Evolutionary conservation across 2,888 invertebrate genomes (phyloP), one percentile per base, ranked within the genome.

Genomic region (Magallana nippona): DNA sequence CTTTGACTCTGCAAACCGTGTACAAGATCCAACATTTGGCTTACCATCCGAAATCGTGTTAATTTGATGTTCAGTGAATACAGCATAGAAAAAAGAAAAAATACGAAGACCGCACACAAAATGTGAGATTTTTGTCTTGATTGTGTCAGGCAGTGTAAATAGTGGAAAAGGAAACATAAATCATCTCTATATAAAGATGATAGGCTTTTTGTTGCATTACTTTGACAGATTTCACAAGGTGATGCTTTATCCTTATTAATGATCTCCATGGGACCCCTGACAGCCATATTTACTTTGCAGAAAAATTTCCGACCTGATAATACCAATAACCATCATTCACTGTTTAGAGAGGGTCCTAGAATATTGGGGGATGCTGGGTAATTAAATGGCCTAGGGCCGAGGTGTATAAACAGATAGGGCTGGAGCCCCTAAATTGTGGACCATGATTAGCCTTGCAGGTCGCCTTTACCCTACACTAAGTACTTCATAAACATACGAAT

Each of bases 111-210:
- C 44, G 44, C 44, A 44, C 44, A 44, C 44, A 44, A 44, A 44
- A 44, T 8, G 44, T 8, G 44, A 44, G 44, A 44, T 44, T 44
- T 44, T 44, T 44, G 5, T 44, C 44, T 44, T 44, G 44, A 44
- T 44, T 44, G 5, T 44, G 44, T 44, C 44, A 44, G 44, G 44
- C 44, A 44, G 44, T 44, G 44, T 44, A 5, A 44, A 44, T 44
- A 44, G 44, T 44, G 44, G 44, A 44, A 44, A 44, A 60, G 58
- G 71, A 71, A 71, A 13, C 71, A 71, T 71, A 71, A 71, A 71
- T 27, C 22, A 13, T 22, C 15, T 3, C 15, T 27, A 32, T 71
- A 32, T 27, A 71, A 71, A 71, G 11, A 32, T 27, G n/a, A 71
- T 15, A 27, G 27, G 10, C 15, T 71, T 63, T 63, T 71, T 71